Percentiles rank a stretch among this genome's conserved stretches.
Conservation (phyloP, 2,113 vertebrate species). For the Jacana jacana region DNA sequence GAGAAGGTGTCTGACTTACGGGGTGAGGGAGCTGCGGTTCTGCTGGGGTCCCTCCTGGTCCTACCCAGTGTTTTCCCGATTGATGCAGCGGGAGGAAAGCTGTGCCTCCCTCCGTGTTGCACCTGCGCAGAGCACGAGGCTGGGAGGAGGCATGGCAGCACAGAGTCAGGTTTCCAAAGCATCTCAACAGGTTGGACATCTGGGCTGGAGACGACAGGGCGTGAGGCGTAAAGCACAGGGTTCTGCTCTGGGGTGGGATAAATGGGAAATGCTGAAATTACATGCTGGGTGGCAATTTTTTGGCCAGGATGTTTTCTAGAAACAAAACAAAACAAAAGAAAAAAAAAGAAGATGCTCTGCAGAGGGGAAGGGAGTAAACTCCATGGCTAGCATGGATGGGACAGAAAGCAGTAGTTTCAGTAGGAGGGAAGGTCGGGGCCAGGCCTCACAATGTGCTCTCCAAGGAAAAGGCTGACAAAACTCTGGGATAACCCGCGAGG, state of each 20-base stretch:
- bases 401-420: background rate
- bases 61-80: background rate
- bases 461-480: background rate
- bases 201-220: background rate
- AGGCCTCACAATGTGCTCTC: background rate
- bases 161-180: background rate
- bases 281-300: background rate
- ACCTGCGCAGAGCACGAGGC: background rate
- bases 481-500: background rate
- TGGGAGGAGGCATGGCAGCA: background rate
- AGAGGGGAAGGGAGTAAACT: background rate
- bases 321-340: background rate
- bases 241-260: background rate
- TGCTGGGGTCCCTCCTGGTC: background rate
- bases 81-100: background rate
- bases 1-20: background rate
- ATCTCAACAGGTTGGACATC: background rate
- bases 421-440: background rate
- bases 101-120: rapidly evolving
- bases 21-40: background rate
- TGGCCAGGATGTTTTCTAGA: background rate
- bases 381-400: background rate
- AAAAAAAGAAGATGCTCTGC: background rate
- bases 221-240: background rate
- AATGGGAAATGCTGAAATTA: background rate